phyloP scores from a whole-genome alignment of 1,140 invertebrate genomes.

The Pseudomyrmex sp. region DNA sequence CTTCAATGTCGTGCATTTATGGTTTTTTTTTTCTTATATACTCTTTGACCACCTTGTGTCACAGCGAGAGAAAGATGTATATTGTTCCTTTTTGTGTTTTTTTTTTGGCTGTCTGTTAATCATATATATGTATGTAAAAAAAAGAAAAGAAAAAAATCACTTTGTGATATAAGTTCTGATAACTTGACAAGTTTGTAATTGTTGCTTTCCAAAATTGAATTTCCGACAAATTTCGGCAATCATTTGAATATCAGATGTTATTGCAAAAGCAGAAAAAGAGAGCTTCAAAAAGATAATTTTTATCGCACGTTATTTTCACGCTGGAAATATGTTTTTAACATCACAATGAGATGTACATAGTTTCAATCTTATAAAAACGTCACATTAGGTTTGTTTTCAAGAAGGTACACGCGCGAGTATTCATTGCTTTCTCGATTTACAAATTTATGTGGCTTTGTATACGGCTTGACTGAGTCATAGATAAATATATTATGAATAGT shows the following conservation, averaged over 20 bases:
- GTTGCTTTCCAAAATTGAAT: conserved; percentile 62
- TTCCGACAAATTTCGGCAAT: conserved; percentile 6
- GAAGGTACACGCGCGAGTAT: conserved; percentile 37
- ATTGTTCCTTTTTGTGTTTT: conserved; percentile 56
- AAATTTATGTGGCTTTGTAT: conserved; percentile 65
- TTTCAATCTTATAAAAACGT: conserved; percentile 12
- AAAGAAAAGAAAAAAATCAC: not conserved
- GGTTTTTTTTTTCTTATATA: conserved; percentile 29
- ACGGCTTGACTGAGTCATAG: conserved; percentile 38
- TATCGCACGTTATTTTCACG: conserved; percentile 16
- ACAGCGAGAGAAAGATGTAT: conserved; percentile 53
- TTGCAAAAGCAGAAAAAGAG: conserved; percentile 2
- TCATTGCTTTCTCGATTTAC: conserved; percentile 54
- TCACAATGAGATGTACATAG: conserved; percentile 41
- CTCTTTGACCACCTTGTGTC: conserved; percentile 54
- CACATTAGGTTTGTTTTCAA: conserved; percentile 46
- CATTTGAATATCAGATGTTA: conserved; percentile 19
- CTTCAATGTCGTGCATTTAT: not conserved
- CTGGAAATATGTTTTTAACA: conserved; percentile 12
- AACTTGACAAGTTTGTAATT: conserved; percentile 54
- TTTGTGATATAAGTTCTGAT: conserved; percentile 2
- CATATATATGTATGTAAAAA: not conserved
- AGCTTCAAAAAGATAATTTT: conserved; percentile 32
- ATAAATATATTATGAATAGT: conserved; percentile 54
- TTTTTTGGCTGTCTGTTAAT: conserved; percentile 18